Evolutionary conservation across 2,888 invertebrate species (phyloP), one percentile per base, ranked within the genome.

Genomic region (Plebejus melissa): DNA sequence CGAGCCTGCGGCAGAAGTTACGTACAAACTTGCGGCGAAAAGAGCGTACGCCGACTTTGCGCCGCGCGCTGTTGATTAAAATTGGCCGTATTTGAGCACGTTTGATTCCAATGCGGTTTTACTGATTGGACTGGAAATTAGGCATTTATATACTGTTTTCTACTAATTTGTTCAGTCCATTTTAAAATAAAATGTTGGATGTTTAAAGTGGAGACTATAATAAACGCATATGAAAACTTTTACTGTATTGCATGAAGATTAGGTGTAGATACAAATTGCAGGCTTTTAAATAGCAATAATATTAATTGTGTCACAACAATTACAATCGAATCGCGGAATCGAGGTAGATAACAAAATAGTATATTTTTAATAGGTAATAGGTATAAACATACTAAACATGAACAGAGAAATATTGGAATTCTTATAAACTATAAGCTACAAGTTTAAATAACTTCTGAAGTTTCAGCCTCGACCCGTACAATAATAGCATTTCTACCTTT

Each of bases 41-140:
- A 83, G 84, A 82, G 81, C 83, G 84, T 82, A 80, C 82, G 79
- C 77, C 79, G 82, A 84, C 82, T 84, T 83, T 78, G 69, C 78
- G 79, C 77, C 82, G 79, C 82, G 78, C 75, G 78, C 79, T 80
- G 79, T 80, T 80, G 81, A 81, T 82, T 81, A 80, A 81, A 80
- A 82, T 80, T 79, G 78, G 76, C 77, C 41, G 76, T 76, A 74
- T 77, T 76, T 74, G 75, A 76, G 72, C 76, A 75, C 69, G 71
- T 75, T 76, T 76, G 76, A 74, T 70, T 78, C 70, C 69, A 60
- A 72, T 74, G 74, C 50, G 77, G 77, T 76, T 74, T 36, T 46
- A 54, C 36, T 72, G 76, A 76, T 77, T 74, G 74, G 60, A 38
- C 50, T 50, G 50, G 57, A 57, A 58, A 70, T 74, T 71, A 71